Percentiles rank a stretch among this genome's conserved stretches.
phyloP scores from a whole-genome alignment of 2,113 vertebrate species.

The Typhlomys cinereus region DNA sequence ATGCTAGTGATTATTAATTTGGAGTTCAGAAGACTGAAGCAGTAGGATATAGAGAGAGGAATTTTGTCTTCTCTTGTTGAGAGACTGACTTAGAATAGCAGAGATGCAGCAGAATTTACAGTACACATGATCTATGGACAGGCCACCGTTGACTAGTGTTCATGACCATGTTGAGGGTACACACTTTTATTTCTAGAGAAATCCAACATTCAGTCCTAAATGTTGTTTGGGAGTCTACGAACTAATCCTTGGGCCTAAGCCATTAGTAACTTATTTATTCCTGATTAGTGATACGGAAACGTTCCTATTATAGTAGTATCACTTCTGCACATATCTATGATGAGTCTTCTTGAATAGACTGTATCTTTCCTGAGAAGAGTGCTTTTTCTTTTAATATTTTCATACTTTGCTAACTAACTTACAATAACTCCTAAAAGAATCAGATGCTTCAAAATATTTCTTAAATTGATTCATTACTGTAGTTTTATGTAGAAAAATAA shows the following conservation, averaged over 20 bases:
- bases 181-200: background rate
- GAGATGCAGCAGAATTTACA: background rate
- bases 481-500: background rate
- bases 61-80: background rate
- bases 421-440: background rate
- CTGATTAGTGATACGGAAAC: background rate
- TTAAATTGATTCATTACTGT: slow-evolving; percentile 13
- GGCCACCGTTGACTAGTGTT: background rate
- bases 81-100: background rate
- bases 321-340: background rate
- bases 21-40: background rate
- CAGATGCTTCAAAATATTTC: background rate
- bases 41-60: background rate
- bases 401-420: background rate
- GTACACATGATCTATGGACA: background rate
- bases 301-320: background rate
- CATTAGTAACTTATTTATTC: background rate
- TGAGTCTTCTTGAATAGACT: background rate
- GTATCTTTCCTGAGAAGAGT: background rate
- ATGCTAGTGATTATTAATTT: background rate
- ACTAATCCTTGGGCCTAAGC: background rate
- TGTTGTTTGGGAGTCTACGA: background rate
- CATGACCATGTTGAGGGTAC: background rate
- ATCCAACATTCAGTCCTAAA: background rate
- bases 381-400: background rate